A percentile compares a stretch with the other conserved stretches of the same genome.
Evolutionary conservation across 1,140 invertebrate species (phyloP).

Genomic region (Dermatophagoides farinae): DNA sequence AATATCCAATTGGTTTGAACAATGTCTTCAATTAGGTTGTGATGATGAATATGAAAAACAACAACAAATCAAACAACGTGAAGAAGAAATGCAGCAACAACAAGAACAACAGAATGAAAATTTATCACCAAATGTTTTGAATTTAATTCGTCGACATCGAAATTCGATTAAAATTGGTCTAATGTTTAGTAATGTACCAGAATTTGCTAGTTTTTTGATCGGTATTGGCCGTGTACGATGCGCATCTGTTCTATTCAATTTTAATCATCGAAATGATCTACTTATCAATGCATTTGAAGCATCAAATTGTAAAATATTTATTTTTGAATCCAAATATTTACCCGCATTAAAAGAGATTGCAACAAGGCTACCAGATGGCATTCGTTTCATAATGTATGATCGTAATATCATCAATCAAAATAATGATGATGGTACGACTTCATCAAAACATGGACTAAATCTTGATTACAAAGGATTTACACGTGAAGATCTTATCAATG

Average conservation of each 20-base stretch:
- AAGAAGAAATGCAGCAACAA: conserved; percentile 29
- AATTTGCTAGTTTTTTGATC: conserved; percentile 68
- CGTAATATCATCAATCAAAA: background rate
- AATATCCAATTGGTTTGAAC: background rate
- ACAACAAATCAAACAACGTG: background rate
- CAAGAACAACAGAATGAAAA: conserved; percentile 22
- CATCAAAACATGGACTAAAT: no score
- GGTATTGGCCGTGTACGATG: conserved; percentile 35
- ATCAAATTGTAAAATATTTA: conserved; percentile 21
- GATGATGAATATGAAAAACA: background rate
- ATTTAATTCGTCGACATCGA: no score
- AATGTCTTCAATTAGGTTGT: background rate
- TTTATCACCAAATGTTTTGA: no score
- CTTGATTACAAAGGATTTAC: background rate
- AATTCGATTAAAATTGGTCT: conserved; percentile 37
- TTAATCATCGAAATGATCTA: conserved; percentile 19
- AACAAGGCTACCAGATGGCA: background rate
- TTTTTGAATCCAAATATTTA: conserved; percentile 15
- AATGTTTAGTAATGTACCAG: conserved; percentile 56
- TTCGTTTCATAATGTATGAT: background rate
- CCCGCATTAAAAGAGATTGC: background rate
- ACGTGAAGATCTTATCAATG: background rate
- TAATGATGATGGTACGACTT: no score
- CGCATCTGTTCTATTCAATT: conserved; percentile 23
- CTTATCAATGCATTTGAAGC: conserved; percentile 21